Percentiles rank a stretch among this genome's conserved stretches.
Conservation (phyloP, 2,797 vertebrate genomes). For the Sandelia bainsii region DNA sequence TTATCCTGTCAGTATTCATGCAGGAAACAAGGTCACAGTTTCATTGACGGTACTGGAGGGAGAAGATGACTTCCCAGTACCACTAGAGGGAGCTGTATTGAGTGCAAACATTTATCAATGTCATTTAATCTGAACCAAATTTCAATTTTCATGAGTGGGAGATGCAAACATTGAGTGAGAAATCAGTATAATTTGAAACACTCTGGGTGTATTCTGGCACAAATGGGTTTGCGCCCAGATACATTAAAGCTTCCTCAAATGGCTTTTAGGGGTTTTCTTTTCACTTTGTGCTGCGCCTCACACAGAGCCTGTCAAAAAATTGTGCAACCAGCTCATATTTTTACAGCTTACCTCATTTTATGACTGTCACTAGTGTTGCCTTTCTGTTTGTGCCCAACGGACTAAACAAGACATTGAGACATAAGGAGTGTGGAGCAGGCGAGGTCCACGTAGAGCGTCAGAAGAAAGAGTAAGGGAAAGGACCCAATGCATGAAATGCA, state of each 20-base stretch:
- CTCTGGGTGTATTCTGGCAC: conserved; percentile 82
- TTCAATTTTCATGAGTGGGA: conserved; percentile 85
- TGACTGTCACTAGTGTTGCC: conserved; percentile 73
- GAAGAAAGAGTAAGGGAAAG: conserved; percentile 69
- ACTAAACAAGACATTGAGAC: conserved; percentile 77
- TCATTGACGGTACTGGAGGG: conserved; percentile 25
- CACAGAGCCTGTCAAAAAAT: conserved; percentile 81
- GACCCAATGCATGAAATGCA: conserved; percentile 62
- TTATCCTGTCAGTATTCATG: conserved; percentile 6
- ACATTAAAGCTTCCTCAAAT: conserved; percentile 80
- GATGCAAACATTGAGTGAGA: conserved; percentile 84
- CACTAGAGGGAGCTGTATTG: conserved; percentile 80
- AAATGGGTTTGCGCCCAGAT: conserved; percentile 82
- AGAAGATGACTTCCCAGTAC: conserved; percentile 46
- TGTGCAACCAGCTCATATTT: conserved; percentile 75
- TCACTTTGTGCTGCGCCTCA: conserved; percentile 75
- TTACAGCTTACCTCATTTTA: conserved; percentile 80
- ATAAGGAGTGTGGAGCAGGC: conserved; percentile 71
- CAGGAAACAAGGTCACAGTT: conserved; percentile 34
- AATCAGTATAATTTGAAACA: conserved; percentile 83
- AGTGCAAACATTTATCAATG: conserved; percentile 77
- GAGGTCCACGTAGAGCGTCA: conserved; percentile 64
- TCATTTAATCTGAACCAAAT: conserved; percentile 84
- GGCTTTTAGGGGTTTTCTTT: conserved; percentile 79
- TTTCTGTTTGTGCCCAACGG: conserved; percentile 78